Base-by-base conservation (phyloP, 2,797 vertebrate species). In the Antrozous pallidus region DNA sequence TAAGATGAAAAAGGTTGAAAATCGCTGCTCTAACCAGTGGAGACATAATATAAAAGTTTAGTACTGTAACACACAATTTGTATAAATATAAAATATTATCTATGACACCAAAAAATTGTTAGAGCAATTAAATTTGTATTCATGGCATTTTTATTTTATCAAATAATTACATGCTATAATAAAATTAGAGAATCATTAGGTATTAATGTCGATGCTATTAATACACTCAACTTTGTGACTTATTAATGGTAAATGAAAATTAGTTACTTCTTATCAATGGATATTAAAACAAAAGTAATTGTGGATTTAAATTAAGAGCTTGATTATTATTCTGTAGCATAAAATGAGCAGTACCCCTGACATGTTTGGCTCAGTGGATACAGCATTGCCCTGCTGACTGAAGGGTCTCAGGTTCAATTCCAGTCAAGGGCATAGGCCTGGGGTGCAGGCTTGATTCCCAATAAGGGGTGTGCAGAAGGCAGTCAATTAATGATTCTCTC, bases 191-290 rank as follows among this genome's bases (percentile, higher is more conserved):
- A 6, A 61, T 88, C 26, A 49, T 85, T 82, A 73, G 40, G 1
- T 75, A 70, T 90, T 84, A 80, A 77, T 88, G 36, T 90, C 28
- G 40, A 86, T 40, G 38, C 81, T 91, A 74, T 74, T 74, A 78
- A 22, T 67, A 36, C 5, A 33, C 2, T 38, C 82, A 38, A 61
- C 4, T 90, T 86, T 87, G 36, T 75, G 4, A 28, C 17, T 79
- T 63, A 38, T 36, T 86, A 93, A 69, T 82, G 31, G 10, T 74
- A 79, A 92, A 54, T 67, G 24, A 83, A 93, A 91, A 85, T 54
- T 56, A 9, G 26, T 85, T 73, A 67, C 31, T 71, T 67, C 18
- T 77, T 81, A 31, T 6, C 12, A 84, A 89, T 79, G 67, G 17
- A 73, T 56, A 61, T 61, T 65, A 78, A 20, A 63, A 65, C 13